A percentile compares a stretch with the other conserved stretches of the same genome.
Conservation (phyloP, 2,888 invertebrate genomes). For the Acrobasis repandana region DNA sequence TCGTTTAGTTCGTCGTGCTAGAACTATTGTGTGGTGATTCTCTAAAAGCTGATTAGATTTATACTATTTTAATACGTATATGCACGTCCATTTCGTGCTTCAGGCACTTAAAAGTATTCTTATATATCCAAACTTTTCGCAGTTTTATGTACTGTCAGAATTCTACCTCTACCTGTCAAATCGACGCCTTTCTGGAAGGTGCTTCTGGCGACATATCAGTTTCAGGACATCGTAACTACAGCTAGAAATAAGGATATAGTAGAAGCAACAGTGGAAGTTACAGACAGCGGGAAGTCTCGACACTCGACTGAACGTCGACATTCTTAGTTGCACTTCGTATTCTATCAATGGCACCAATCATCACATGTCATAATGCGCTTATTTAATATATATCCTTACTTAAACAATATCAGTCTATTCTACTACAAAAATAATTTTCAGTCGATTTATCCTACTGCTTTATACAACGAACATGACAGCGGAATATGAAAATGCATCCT, state of each 20-base stretch:
- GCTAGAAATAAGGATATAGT: conserved; percentile 26
- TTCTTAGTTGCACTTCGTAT: conserved; percentile 70
- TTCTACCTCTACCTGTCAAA: neutral
- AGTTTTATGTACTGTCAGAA: neutral
- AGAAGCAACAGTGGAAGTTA: conserved; percentile 77
- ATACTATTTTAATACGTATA: no score
- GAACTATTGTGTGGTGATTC: no score
- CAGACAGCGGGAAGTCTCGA: conserved; percentile 62
- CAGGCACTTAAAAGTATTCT: no score
- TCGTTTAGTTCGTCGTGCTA: neutral
- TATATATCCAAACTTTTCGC: no score
- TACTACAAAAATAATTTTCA: conserved; percentile 83
- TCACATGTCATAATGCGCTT: conserved; percentile 81
- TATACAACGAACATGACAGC: conserved; percentile 58
- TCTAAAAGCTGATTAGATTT: no score
- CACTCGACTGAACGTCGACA: conserved; percentile 50
- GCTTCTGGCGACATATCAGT: conserved; percentile 8
- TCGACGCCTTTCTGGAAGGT: neutral
- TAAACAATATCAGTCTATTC: conserved; percentile 81
- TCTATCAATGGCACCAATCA: conserved; percentile 82
- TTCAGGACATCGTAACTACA: conserved; percentile 27
- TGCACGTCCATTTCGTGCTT: no score
- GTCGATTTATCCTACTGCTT: conserved; percentile 77
- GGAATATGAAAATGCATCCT: conserved; percentile 68
- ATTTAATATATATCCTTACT: conserved; percentile 57